Evolutionary conservation across 2,888 invertebrate species (phyloP).

Genomic region (Leptinotarsa rubiginosa): DNA sequence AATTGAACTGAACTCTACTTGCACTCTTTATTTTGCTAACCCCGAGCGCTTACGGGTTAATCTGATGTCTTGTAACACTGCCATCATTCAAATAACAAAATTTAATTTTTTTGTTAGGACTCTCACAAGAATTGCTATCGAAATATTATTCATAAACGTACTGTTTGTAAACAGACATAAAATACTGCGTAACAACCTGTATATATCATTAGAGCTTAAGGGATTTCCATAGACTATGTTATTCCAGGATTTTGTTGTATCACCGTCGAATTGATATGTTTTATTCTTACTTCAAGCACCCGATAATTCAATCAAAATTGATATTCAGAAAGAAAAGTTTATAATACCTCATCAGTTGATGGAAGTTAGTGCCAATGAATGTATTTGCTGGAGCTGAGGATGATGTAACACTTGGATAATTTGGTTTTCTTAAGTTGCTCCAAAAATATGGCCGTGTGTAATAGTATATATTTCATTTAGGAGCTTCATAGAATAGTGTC

Average conservation of each 20-base stretch:
- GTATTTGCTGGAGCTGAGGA: conserved; percentile 29
- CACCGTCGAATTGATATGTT: background rate
- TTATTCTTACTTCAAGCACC: conserved; percentile 3
- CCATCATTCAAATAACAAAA: background rate
- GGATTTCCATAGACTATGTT: conserved; percentile 56
- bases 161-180: background rate
- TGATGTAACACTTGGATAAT: conserved; percentile 26
- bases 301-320: conserved; percentile 1
- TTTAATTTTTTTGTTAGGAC: background rate
- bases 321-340: background rate
- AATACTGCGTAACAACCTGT: conserved; percentile 49
- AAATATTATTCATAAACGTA: background rate
- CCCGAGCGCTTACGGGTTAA: background rate
- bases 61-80: background rate
- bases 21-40: no score
- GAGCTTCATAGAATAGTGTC: conserved; percentile 61
- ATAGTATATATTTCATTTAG: conserved; percentile 48
- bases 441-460: conserved; percentile 50
- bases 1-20: no score
- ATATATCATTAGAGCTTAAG: conserved; percentile 56
- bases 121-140: background rate
- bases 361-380: conserved; percentile 34
- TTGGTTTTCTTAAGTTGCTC: conserved; percentile 31
- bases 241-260: conserved; percentile 27
- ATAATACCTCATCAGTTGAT: background rate